phyloP scores from a whole-genome alignment of 92 coral and sea anemone species.

The Epizoanthus fatuus region DNA sequence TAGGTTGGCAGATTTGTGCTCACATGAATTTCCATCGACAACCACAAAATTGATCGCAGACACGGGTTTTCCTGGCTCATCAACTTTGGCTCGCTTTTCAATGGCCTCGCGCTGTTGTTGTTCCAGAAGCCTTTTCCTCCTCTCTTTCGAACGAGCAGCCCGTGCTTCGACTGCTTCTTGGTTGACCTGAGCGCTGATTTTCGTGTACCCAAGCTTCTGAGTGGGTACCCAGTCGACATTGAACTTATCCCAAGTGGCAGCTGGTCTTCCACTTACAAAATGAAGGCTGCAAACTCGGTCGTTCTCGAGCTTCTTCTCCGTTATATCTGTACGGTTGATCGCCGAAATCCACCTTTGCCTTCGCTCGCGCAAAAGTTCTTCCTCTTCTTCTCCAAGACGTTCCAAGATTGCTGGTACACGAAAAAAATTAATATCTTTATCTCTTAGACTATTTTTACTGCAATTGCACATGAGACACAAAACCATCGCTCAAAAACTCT shows the following conservation, averaged over 20 bases:
- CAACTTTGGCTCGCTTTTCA: conserved; percentile 11
- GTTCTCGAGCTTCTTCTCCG: conserved; percentile 43
- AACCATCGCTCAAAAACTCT: background rate
- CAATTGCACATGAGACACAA: background rate
- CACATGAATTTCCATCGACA: too few species aligned
- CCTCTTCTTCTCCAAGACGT: background rate
- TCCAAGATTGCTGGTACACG: conserved; percentile 1
- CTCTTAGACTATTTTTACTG: conserved; percentile 2
- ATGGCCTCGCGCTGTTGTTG: conserved; percentile 34
- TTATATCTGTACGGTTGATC: conserved; percentile 26
- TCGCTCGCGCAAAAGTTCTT: too few species aligned
- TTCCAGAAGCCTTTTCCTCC: conserved; percentile 40
- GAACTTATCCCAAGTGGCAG: conserved; percentile 28
- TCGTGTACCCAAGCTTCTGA: conserved; percentile 30
- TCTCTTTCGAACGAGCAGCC: conserved; percentile 48
- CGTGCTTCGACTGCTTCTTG: conserved; percentile 39
- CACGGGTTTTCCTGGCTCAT: too few species aligned
- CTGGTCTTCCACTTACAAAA: conserved; percentile 58
- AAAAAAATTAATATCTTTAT: background rate
- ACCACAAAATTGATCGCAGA: too few species aligned
- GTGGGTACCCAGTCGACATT: conserved; percentile 53
- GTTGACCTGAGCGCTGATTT: conserved; percentile 11
- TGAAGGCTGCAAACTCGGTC: conserved; percentile 57
- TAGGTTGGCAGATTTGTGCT: too few species aligned
- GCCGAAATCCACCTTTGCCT: background rate